phyloP scores from a whole-genome alignment of 2,113 vertebrate species.

The Dicrurus megarhynchus region DNA sequence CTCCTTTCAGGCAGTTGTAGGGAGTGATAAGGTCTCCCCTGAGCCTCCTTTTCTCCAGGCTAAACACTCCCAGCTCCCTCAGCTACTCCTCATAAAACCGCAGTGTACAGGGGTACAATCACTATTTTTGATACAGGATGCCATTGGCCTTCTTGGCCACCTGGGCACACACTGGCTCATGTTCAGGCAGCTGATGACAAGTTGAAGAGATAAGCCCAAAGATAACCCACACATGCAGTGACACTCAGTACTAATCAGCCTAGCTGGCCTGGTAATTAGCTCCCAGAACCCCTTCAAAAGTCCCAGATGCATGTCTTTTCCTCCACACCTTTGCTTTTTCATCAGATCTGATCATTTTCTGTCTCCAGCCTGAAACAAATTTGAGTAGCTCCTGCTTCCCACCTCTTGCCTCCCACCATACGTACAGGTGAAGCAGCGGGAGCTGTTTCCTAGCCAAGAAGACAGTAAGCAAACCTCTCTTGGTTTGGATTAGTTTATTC shows the following conservation, averaged over 20 bases:
- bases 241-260: neutral
- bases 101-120: neutral
- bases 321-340: rapidly evolving
- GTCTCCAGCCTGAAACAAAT: neutral
- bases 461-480: neutral
- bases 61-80: neutral
- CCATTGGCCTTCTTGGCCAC: neutral
- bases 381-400: neutral
- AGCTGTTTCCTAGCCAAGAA: neutral
- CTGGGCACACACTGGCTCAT: neutral
- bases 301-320: neutral
- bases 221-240: neutral
- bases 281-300: neutral
- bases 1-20: neutral
- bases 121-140: neutral
- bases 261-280: neutral
- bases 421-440: rapidly evolving
- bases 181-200: neutral
- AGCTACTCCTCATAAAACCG: neutral
- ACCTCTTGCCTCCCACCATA: neutral
- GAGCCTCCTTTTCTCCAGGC: neutral
- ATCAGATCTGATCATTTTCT: neutral
- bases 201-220: neutral
- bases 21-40: neutral
- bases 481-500: neutral